Evolutionary conservation across 2,113 vertebrate genomes (phyloP).

Genomic region (Tupaia chinensis): DNA sequence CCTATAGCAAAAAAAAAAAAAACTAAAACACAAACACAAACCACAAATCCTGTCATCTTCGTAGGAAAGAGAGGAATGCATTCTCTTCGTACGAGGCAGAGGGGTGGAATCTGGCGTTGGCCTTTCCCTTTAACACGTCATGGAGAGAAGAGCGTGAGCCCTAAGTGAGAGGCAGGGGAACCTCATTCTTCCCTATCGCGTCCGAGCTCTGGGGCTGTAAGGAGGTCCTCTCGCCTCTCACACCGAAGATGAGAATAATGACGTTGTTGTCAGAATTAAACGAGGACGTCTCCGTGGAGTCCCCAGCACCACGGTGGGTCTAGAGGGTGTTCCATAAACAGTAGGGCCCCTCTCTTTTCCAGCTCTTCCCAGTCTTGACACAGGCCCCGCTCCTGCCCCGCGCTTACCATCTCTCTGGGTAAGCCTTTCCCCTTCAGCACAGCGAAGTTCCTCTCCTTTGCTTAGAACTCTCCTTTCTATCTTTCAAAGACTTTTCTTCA

Average conservation of each 20-base stretch:
- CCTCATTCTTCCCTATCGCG: background rate
- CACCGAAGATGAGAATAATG: background rate
- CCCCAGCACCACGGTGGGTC: background rate
- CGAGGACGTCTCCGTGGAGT: constrained; percentile 11
- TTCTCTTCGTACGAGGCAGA: background rate
- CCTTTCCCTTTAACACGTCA: background rate
- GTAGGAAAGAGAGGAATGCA: background rate
- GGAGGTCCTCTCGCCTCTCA: background rate
- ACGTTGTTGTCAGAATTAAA: constrained; percentile 8
- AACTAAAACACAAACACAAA: no score
- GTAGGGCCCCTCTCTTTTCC: background rate
- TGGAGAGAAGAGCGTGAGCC: background rate
- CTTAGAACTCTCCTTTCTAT: background rate
- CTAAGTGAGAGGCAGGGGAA: background rate
- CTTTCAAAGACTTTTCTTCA: constrained; percentile 4
- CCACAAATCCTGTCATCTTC: background rate
- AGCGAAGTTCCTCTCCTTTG: background rate
- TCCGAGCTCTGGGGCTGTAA: background rate
- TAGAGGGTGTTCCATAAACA: background rate
- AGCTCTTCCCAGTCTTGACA: background rate
- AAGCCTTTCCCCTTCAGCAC: background rate
- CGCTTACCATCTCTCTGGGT: background rate
- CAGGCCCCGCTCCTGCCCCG: background rate
- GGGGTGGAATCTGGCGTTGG: background rate
- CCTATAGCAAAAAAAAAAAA: no score